Evolutionary conservation across 2,113 vertebrate species (phyloP).

Genomic region (Vimba vimba): DNA sequence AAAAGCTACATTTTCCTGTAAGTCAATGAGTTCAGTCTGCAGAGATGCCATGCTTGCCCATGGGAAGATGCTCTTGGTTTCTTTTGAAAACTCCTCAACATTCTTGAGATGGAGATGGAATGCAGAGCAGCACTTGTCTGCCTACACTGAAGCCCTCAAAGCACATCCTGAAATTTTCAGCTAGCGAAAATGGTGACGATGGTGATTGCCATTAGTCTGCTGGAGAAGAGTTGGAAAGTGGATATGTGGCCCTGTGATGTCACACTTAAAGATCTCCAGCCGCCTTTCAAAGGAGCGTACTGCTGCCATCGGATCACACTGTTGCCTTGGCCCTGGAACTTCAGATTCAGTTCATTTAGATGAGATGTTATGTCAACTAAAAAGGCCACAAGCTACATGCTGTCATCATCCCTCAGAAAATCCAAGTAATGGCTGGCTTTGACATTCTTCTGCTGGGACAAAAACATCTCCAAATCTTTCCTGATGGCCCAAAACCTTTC

Average conservation of each 20-base stretch:
- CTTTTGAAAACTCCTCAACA: too few species aligned
- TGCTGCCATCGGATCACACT: conserved; percentile 18
- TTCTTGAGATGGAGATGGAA: background rate
- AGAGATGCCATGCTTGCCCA: conserved; percentile 38
- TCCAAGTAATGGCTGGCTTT: conserved; percentile 33
- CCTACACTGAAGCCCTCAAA: background rate
- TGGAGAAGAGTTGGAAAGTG: background rate
- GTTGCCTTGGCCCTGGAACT: conserved; percentile 16
- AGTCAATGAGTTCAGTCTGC: conserved; percentile 29
- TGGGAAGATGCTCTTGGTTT: too few species aligned
- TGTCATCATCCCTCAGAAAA: background rate
- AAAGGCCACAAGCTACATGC: conserved; percentile 22
- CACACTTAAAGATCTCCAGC: conserved; percentile 35
- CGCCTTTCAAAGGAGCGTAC: background rate
- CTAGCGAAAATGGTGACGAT: background rate
- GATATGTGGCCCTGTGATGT: background rate
- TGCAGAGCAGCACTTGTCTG: too few species aligned
- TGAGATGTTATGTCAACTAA: conserved; percentile 23
- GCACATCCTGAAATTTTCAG: background rate
- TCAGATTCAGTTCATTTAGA: conserved; percentile 27
- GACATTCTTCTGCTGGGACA: conserved; percentile 36
- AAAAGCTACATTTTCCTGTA: conserved; percentile 44
- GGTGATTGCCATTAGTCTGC: background rate
- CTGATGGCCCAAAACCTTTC: conserved; percentile 33
- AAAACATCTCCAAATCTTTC: conserved; percentile 31